Conservation (phyloP, 2,888 invertebrate genomes). For the Eupeodes luniger region DNA sequence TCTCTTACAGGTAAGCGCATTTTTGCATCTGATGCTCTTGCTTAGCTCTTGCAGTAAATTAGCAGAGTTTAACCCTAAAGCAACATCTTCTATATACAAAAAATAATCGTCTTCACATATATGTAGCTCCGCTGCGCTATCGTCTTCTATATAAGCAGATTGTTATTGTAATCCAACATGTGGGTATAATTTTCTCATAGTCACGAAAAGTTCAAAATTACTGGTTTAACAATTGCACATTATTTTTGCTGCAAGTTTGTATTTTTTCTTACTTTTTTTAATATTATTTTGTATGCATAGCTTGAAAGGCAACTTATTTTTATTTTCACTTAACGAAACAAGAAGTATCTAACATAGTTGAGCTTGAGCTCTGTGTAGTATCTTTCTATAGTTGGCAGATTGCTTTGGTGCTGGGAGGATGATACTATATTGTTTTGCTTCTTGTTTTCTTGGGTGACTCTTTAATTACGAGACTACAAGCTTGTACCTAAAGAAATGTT, state of each 20-base stretch:
- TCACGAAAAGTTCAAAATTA: constrained; percentile 68
- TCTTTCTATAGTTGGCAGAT: too few species aligned
- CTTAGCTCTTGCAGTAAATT: constrained; percentile 1
- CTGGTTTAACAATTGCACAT: constrained; percentile 66
- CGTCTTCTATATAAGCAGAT: constrained; percentile 7
- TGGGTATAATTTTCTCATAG: constrained; percentile 57
- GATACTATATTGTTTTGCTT: constrained; percentile 14
- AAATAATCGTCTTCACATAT: background rate
- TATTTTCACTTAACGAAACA: constrained; percentile 18
- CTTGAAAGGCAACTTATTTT: constrained; percentile 26
- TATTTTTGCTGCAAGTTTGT: constrained; percentile 18
- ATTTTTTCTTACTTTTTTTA: background rate
- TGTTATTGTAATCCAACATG: constrained; percentile 21
- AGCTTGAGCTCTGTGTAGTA: background rate
- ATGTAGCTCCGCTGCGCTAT: background rate
- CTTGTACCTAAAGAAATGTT: background rate
- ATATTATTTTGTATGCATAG: background rate
- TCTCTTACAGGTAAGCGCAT: background rate
- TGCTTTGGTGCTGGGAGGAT: background rate
- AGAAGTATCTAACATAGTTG: constrained; percentile 1
- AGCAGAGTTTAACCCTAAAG: constrained; percentile 21
- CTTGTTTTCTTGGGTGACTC: constrained; percentile 43
- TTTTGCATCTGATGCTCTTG: background rate
- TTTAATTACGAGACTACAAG: constrained; percentile 58
- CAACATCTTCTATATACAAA: background rate